phyloP scores from a whole-genome alignment of 2,888 invertebrate species.

The Lepidocyrtoides sp. region DNA sequence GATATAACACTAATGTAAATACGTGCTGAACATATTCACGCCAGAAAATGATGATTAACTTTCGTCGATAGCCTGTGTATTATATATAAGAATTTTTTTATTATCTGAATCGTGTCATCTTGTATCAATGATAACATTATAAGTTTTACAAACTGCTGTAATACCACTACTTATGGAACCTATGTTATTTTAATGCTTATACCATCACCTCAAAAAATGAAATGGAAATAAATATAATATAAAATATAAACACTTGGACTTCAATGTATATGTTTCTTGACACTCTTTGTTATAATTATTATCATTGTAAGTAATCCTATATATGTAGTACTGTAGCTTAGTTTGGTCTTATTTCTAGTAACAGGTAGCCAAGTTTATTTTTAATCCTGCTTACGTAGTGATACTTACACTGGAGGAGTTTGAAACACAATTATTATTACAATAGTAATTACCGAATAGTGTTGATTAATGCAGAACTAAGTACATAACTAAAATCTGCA shows the following conservation, averaged over 20 bases:
- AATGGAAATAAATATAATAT: conserved; percentile 78
- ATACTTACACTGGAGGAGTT: conserved; percentile 16
- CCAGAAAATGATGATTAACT: too few species aligned
- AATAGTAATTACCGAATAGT: conserved; percentile 28
- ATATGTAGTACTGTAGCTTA: conserved; percentile 11
- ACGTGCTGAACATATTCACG: too few species aligned
- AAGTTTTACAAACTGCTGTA: conserved; percentile 17
- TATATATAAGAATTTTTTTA: conserved; percentile 37
- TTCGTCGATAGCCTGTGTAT: too few species aligned
- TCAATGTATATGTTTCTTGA: conserved; percentile 40
- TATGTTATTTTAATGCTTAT: conserved; percentile 29
- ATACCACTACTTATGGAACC: conserved; percentile 8
- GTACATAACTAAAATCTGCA: not conserved
- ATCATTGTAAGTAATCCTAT: conserved; percentile 9
- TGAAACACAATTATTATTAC: not conserved
- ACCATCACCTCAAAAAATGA: conserved; percentile 70
- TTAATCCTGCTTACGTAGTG: conserved; percentile 32
- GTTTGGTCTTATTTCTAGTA: conserved; percentile 61
- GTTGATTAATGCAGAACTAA: conserved; percentile 1
- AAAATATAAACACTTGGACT: conserved; percentile 73
- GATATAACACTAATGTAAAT: too few species aligned
- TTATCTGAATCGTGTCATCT: conserved; percentile 57
- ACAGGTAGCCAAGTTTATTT: conserved; percentile 75
- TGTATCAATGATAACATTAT: conserved; percentile 47
- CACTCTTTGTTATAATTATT: conserved; percentile 25